A percentile compares a stretch with the other conserved stretches of the same genome.
Evolutionary conservation across 2,888 invertebrate species (phyloP).

Genomic region (Trichogramma evanescens): DNA sequence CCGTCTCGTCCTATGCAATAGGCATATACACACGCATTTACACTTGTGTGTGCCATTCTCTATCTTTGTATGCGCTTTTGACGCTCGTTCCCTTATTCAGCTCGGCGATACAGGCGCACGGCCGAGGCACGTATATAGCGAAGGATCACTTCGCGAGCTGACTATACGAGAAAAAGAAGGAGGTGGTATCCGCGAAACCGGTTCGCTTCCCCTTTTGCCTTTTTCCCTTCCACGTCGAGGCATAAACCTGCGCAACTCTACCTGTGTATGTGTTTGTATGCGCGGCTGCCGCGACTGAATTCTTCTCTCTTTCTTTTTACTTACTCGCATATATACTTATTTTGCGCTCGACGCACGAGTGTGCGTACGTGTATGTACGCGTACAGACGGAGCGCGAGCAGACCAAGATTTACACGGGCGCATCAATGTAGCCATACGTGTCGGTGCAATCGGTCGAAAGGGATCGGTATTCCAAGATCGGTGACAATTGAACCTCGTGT

Average conservation of each 20-base stretch:
- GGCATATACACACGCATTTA: too few relatives aligned
- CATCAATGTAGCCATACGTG: not conserved
- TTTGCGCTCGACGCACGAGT: not conserved
- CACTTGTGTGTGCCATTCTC: too few relatives aligned
- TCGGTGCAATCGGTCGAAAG: not conserved
- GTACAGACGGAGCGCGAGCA: not conserved
- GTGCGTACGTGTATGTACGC: not conserved
- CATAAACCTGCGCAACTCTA: conserved; percentile 1
- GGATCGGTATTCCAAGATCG: conserved; percentile 1
- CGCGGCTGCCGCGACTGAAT: too few relatives aligned
- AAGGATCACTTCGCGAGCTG: conserved; percentile 12
- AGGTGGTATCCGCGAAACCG: conserved; percentile 19
- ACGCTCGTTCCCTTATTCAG: conserved; percentile 10
- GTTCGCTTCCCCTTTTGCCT: conserved; percentile 16
- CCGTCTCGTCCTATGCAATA: too few relatives aligned
- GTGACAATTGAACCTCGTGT: conserved; percentile 1
- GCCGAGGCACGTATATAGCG: conserved; percentile 7
- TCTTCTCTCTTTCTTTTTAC: too few relatives aligned
- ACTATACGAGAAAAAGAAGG: not conserved
- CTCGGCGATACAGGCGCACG: not conserved
- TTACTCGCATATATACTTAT: too few relatives aligned
- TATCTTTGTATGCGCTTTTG: too few relatives aligned
- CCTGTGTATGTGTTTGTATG: not conserved
- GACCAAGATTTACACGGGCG: conserved; percentile 1
- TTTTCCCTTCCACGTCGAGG: conserved; percentile 10